Evolutionary conservation across 2,797 vertebrate species (phyloP).

Genomic region (Etheostoma perlongum): DNA sequence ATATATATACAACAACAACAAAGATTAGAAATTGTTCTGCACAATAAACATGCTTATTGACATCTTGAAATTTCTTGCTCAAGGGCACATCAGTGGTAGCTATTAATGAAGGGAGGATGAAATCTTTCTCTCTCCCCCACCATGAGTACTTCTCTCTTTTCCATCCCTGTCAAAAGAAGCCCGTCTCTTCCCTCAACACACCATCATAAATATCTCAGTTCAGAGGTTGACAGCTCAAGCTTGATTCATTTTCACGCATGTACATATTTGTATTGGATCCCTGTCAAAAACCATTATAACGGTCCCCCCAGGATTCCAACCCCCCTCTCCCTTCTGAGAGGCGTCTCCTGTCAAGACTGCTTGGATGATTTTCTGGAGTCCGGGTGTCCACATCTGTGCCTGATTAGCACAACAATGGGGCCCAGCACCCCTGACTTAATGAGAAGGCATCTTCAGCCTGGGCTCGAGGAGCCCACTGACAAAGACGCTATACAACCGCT

Average conservation of each 20-base stretch:
- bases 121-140: too few relatives aligned
- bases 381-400: conserved; percentile 87
- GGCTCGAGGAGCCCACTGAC: conserved; percentile 71
- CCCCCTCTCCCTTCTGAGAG: conserved; percentile 57
- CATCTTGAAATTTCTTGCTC: conserved; percentile 7
- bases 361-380: conserved; percentile 81
- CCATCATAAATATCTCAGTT: conserved; percentile 77
- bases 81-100: not conserved
- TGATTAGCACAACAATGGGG: conserved; percentile 86
- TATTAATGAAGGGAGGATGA: not conserved
- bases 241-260: conserved; percentile 75
- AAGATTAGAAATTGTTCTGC: too few relatives aligned
- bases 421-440: conserved; percentile 80
- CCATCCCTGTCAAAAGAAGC: conserved; percentile 46
- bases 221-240: conserved; percentile 73
- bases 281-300: conserved; percentile 73
- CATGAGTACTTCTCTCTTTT: conserved; percentile 29
- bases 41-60: too few relatives aligned
- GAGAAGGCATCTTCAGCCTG: conserved; percentile 75
- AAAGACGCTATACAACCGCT: conserved; percentile 67
- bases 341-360: conserved; percentile 79
- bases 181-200: conserved; percentile 41
- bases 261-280: conserved; percentile 73
- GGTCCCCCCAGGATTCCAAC: conserved; percentile 62
- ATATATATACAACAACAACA: too few relatives aligned